Percentiles rank a stretch among this genome's conserved stretches.
phyloP scores from a whole-genome alignment of 2,797 vertebrate genomes.

The Periparus ater region DNA sequence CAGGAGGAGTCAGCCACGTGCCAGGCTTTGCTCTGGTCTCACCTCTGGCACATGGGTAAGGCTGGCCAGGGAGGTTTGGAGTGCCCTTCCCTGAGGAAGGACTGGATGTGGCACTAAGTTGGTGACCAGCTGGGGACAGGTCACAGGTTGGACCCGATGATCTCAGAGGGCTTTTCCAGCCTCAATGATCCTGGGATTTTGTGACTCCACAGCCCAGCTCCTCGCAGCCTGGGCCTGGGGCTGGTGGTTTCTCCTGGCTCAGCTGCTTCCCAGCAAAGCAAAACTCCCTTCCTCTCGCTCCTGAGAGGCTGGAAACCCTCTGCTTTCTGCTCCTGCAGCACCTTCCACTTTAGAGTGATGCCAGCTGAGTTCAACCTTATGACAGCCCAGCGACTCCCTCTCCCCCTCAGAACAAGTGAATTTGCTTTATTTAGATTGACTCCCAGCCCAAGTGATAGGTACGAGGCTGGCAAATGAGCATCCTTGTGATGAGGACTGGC shows the following conservation, averaged over 20 bases:
- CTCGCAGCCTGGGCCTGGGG: background rate
- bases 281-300: background rate
- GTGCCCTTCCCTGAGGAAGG: background rate
- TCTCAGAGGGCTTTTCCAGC: background rate
- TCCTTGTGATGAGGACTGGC: slow-evolving; percentile 59
- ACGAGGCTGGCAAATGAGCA: slow-evolving; percentile 60
- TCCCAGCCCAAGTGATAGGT: slow-evolving; percentile 61
- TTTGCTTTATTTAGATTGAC: slow-evolving; percentile 62
- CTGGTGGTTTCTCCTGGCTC: background rate
- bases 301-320: background rate
- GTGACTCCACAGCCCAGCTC: background rate
- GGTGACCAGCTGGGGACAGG: background rate
- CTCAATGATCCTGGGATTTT: background rate
- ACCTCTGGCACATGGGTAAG: fast-evolving
- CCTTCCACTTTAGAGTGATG: background rate
- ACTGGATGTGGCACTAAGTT: background rate
- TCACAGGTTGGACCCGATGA: background rate
- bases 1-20: fast-evolving
- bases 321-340: background rate
- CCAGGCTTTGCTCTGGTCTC: fast-evolving
- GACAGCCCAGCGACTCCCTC: slow-evolving; percentile 49
- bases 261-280: background rate
- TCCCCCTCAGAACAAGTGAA: slow-evolving; percentile 20
- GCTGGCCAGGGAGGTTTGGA: background rate
- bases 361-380: slow-evolving; percentile 41